phyloP scores from a whole-genome alignment of 2,797 vertebrate genomes.

The Lophura swinhoii region DNA sequence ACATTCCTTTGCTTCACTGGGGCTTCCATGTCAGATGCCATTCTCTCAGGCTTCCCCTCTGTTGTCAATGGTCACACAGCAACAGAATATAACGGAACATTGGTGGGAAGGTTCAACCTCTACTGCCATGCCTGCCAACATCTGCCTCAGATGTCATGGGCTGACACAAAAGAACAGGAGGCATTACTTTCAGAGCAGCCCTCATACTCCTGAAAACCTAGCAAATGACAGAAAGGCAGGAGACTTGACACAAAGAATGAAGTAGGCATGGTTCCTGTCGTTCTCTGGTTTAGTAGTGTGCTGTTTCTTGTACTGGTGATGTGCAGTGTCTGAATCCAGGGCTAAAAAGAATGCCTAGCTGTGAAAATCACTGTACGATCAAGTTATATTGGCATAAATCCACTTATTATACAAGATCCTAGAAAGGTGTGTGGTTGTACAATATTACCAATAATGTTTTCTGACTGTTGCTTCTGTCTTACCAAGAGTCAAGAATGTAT shows the following conservation, averaged over 20 bases:
- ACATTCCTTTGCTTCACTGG: too few species aligned
- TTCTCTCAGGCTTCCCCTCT: too few species aligned
- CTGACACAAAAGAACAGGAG: too few species aligned
- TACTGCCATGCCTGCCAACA: too few species aligned
- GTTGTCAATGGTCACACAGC: too few species aligned
- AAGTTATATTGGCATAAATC: neutral
- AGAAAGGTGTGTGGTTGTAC: neutral
- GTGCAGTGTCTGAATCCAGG: neutral
- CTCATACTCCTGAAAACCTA: neutral
- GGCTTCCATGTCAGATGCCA: too few species aligned
- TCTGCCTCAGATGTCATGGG: too few species aligned
- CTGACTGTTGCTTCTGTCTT: neutral
- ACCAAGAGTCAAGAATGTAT: neutral
- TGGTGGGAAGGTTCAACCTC: too few species aligned
- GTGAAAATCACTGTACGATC: neutral
- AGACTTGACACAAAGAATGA: neutral
- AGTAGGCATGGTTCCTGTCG: neutral
- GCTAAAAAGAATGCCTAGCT: neutral
- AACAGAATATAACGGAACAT: too few species aligned
- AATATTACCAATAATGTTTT: neutral
- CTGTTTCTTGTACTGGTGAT: conserved; percentile 41
- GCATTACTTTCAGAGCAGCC: too few species aligned
- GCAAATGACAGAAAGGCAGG: neutral
- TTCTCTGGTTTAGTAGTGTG: neutral
- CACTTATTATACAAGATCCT: neutral